Percentiles rank a stretch among this genome's conserved stretches.
These are phyloP conservation scores for Rousettus leschenaultii DNA, from an alignment of 2,113 vertebrate genomes.

Conservation along the genomic window DNA sequence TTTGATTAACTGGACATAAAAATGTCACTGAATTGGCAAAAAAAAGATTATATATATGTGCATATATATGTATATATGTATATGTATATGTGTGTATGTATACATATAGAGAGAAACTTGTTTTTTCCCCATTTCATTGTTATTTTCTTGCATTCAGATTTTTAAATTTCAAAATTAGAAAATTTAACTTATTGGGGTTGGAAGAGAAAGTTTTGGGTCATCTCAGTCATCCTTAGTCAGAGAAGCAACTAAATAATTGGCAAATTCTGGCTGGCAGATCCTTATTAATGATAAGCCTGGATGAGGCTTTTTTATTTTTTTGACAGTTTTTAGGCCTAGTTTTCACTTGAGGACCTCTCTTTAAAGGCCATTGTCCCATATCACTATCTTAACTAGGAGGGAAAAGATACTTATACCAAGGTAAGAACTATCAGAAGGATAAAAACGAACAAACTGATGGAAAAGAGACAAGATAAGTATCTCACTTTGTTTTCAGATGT, in stretches of 20 bases:
- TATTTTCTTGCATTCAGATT: neutral
- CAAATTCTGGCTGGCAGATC: constrained; percentile 5
- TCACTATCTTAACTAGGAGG: constrained; percentile 14
- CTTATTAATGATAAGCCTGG: constrained; percentile 24
- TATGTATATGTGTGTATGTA: too few relatives aligned
- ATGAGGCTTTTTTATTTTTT: neutral
- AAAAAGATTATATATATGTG: neutral
- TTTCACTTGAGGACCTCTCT: constrained; percentile 30
- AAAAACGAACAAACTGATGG: constrained; percentile 51
- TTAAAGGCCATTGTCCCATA: constrained; percentile 35
- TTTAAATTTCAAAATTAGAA: constrained; percentile 22
- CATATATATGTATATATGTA: too few relatives aligned
- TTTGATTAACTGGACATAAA: constrained; percentile 14
- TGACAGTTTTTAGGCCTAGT: constrained; percentile 21
- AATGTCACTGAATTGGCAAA: neutral
- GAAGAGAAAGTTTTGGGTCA: neutral
- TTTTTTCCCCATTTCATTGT: neutral
- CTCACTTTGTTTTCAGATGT: constrained; percentile 46
- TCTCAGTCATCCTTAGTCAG: neutral
- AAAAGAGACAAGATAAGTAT: constrained; percentile 70
- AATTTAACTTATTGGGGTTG: neutral
- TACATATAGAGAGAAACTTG: neutral
- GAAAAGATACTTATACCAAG: constrained; percentile 3
- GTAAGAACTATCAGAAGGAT: constrained; percentile 50
- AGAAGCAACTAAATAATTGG: neutral